These are phyloP conservation scores for Anser cygnoides DNA, from an alignment of 2,113 vertebrate species.

Conservation along the genomic window DNA sequence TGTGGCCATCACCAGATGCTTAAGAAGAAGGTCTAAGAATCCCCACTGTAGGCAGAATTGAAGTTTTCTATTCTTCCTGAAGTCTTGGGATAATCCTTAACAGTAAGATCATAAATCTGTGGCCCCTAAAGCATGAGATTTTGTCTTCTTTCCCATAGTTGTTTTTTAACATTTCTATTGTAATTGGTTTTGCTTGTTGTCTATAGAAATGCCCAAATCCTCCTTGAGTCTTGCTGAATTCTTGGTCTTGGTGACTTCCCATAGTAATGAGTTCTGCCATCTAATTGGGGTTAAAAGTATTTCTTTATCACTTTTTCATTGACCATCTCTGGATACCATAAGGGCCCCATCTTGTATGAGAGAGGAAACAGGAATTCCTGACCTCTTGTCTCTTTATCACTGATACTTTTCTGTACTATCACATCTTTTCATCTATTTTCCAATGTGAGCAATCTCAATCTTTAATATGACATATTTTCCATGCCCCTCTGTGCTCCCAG, in stretches of 20 bases:
- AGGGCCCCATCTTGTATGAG: background rate
- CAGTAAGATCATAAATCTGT: conserved; percentile 54
- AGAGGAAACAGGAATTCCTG: background rate
- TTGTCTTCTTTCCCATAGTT: conserved; percentile 36
- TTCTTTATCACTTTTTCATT: conserved; percentile 6
- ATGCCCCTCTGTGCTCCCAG: background rate
- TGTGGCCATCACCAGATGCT: conserved; percentile 55
- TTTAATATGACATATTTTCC: background rate
- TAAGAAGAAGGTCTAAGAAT: conserved; percentile 41
- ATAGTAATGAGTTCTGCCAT: background rate
- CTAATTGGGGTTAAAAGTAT: background rate
- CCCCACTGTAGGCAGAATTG: conserved; percentile 24
- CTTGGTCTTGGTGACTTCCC: background rate
- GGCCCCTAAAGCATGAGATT: conserved; percentile 36
- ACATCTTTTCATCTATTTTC: background rate
- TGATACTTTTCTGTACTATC: background rate
- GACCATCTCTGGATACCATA: background rate
- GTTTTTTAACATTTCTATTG: conserved; percentile 42
- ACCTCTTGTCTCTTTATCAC: background rate
- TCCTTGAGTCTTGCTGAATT: conserved; percentile 19
- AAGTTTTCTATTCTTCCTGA: conserved; percentile 54
- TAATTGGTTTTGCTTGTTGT: conserved; percentile 1
- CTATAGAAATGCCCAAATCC: background rate
- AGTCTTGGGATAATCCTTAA: conserved; percentile 47
- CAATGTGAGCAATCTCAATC: fast-evolving